Conservation (phyloP, 2,888 invertebrate species). For the Lasioglossum morio region DNA sequence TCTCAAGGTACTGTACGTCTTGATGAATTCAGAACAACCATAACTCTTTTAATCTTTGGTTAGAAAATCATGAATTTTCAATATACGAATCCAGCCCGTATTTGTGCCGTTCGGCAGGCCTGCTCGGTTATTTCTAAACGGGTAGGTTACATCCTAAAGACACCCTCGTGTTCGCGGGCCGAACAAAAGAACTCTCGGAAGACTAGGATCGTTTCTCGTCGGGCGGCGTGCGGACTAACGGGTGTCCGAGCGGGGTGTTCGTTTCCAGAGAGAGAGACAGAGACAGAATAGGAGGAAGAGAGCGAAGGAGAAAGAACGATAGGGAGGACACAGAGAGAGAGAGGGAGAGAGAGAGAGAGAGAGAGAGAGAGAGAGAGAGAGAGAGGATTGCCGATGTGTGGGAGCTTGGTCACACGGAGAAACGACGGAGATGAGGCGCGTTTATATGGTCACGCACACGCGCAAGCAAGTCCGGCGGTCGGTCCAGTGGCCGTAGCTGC, state of each 20-base stretch:
- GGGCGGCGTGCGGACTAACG: constrained; percentile 44
- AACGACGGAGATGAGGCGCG: constrained; percentile 71
- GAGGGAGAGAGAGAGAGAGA: background rate
- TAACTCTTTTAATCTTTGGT: background rate
- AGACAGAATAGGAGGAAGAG: background rate
- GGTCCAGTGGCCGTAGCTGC: constrained; percentile 84
- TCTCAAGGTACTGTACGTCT: too few species aligned
- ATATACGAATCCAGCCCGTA: background rate
- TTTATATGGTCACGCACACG: constrained; percentile 79
- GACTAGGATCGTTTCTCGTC: constrained; percentile 28
- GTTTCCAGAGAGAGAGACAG: background rate
- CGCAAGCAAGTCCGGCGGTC: constrained; percentile 81
- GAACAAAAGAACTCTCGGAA: constrained; percentile 49
- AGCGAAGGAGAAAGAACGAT: background rate
- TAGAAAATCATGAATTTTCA: background rate
- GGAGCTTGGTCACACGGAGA: constrained; percentile 53
- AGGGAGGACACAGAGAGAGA: background rate
- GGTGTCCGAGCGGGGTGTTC: constrained; percentile 40
- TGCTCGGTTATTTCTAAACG: constrained; percentile 17
- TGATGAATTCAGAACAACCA: background rate
- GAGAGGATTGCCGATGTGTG: constrained; percentile 11
- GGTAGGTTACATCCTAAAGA: constrained; percentile 10
- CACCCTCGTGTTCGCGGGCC: constrained; percentile 20
- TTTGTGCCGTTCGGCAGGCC: background rate
- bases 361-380: background rate